phyloP scores from a whole-genome alignment of 2,888 invertebrate genomes.

The Lamproptera curius region DNA sequence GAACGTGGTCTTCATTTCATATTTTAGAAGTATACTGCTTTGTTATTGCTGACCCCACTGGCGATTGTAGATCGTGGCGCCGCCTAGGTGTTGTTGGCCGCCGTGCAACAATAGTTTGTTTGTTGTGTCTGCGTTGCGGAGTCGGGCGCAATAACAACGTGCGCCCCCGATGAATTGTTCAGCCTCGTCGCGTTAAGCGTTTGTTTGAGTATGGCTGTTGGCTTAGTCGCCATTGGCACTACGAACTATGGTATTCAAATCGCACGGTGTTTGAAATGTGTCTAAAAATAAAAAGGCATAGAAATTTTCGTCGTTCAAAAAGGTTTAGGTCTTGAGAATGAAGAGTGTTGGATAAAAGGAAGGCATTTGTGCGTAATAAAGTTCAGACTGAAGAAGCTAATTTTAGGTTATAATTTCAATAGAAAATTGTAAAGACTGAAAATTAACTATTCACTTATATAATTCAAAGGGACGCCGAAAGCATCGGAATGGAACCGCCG shows the following conservation, averaged over 20 bases:
- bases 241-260: not conserved
- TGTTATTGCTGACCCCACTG: slow-evolving; percentile 10
- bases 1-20: not conserved
- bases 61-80: slow-evolving; percentile 34
- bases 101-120: slow-evolving; percentile 33
- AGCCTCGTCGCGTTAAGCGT: slow-evolving; percentile 27
- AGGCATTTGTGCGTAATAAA: too few species aligned
- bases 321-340: too few species aligned
- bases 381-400: too few species aligned
- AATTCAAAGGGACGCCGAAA: not conserved
- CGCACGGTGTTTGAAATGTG: not conserved
- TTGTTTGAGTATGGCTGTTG: not conserved
- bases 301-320: not conserved
- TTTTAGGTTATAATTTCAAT: not conserved
- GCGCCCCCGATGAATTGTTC: slow-evolving; percentile 46
- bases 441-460: not conserved
- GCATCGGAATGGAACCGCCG: not conserved
- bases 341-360: too few species aligned
- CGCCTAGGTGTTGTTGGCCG: slow-evolving; percentile 36
- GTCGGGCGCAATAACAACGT: slow-evolving; percentile 45
- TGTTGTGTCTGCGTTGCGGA: slow-evolving; percentile 42
- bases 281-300: not conserved
- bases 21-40: not conserved
- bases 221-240: not conserved
- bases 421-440: not conserved